Conservation (phyloP, 2,113 vertebrate genomes). For the Tringa solitaria region DNA sequence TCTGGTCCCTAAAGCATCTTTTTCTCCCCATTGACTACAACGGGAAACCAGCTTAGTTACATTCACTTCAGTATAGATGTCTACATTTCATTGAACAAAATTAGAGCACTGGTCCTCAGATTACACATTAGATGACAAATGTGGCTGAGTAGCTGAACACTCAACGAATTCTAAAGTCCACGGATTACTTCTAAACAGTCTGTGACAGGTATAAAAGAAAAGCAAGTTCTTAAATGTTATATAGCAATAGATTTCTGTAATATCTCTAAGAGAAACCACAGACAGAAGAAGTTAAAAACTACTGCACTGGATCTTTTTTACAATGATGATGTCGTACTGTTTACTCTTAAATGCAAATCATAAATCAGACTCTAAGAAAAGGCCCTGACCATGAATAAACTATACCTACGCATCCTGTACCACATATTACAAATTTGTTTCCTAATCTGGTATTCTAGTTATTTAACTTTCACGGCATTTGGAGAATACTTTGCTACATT, state of each 20-base stretch:
- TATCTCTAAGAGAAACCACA: neutral
- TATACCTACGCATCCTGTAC: neutral
- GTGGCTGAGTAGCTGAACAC: neutral
- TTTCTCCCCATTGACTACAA: neutral
- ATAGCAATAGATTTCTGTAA: neutral
- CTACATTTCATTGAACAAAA: neutral
- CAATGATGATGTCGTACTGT: neutral
- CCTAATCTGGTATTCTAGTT: neutral
- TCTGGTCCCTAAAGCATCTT: neutral
- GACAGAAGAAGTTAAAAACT: neutral
- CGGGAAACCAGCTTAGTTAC: neutral
- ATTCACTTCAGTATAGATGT: neutral
- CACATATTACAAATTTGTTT: neutral
- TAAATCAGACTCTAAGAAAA: neutral
- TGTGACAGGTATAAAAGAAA: neutral
- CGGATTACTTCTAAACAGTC: neutral
- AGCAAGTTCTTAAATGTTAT: neutral
- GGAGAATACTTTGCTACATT: neutral
- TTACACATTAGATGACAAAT: neutral
- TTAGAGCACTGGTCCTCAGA: neutral
- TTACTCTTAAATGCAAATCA: neutral
- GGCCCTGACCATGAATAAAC: neutral
- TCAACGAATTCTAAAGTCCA: neutral
- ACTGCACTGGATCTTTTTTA: neutral
- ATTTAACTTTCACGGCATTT: neutral